Conservation (phyloP, 1,140 invertebrate species). For the Lepeophtheirus salmonis region DNA sequence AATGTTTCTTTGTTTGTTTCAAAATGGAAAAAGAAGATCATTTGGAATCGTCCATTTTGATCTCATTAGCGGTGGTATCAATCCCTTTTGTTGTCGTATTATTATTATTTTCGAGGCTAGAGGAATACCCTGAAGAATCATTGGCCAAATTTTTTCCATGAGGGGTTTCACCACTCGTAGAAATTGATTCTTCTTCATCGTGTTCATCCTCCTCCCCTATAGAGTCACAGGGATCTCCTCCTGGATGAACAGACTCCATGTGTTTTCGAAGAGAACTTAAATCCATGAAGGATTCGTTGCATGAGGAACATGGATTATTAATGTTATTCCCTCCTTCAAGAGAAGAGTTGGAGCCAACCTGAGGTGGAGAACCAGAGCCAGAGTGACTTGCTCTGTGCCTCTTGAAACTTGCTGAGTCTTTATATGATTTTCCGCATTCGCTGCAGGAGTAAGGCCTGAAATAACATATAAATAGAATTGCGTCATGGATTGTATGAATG, state of each 20-base stretch:
- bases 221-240: background rate
- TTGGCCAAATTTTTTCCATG: too few relatives aligned
- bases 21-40: background rate
- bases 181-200: conserved; percentile 12
- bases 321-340: too few relatives aligned
- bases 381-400: conserved; percentile 9
- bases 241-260: conserved; percentile 4
- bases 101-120: background rate
- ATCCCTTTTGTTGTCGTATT: background rate
- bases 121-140: too few relatives aligned
- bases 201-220: conserved; percentile 4
- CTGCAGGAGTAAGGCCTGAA: conserved; percentile 15
- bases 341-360: too few relatives aligned
- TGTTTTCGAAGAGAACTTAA: background rate
- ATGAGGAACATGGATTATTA: background rate
- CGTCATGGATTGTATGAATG: background rate
- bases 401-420: conserved; percentile 19
- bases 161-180: too few relatives aligned
- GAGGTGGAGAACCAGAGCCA: background rate
- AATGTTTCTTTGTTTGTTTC: too few relatives aligned
- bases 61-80: too few relatives aligned
- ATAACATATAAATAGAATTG: background rate
- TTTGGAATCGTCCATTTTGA: background rate
- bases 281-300: conserved; percentile 12
- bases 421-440: conserved; percentile 18